These are phyloP conservation scores for Ceyx melanurus DNA, from an alignment of 2,113 vertebrate species.

Conservation along the genomic window DNA sequence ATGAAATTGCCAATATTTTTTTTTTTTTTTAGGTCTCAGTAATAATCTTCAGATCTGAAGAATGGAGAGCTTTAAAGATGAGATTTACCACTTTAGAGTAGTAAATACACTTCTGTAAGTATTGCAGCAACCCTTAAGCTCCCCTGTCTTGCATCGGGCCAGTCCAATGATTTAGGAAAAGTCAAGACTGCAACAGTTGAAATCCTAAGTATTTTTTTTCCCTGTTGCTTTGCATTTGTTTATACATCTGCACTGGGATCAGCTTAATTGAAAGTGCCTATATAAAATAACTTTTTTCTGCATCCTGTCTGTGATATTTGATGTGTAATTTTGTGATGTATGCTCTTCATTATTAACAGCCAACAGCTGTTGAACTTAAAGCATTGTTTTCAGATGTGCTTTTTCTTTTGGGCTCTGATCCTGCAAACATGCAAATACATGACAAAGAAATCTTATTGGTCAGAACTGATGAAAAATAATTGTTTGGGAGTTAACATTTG, in stretches of 20 bases:
- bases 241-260: not conserved
- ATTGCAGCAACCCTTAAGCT: not conserved
- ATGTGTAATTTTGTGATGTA: not conserved
- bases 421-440: not conserved
- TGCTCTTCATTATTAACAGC: not conserved
- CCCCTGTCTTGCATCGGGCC: not conserved
- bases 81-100: not conserved
- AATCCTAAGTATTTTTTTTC: not conserved
- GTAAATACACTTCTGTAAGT: not conserved
- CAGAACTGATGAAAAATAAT: not conserved
- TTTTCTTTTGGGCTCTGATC: not conserved
- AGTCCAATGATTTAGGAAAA: not conserved
- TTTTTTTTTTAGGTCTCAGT: not conserved
- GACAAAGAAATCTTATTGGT: not conserved
- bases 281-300: not conserved
- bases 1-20: not conserved
- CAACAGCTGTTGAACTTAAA: slow-evolving; percentile 5
- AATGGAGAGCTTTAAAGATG: not conserved
- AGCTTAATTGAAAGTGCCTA: not conserved
- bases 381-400: not conserved
- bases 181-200: not conserved
- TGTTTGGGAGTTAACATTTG: not conserved
- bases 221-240: not conserved
- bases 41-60: not conserved
- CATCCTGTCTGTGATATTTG: not conserved